These are phyloP conservation scores for Monarcha castaneiventris DNA, from an alignment of 2,113 vertebrate species.

Conservation along the genomic window DNA sequence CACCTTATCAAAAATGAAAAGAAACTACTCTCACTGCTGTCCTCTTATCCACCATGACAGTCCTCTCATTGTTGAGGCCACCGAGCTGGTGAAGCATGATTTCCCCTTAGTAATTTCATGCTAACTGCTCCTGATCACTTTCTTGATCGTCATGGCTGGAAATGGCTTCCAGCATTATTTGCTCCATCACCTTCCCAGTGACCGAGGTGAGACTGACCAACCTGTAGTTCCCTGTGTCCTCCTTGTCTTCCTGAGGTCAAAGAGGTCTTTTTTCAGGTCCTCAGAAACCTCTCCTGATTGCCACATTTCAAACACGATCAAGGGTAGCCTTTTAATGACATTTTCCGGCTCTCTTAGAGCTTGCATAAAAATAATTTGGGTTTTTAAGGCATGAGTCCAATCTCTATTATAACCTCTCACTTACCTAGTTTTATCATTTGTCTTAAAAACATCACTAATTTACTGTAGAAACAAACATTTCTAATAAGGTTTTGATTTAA, in stretches of 20 bases:
- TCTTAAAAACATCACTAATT: background rate
- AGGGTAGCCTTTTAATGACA: background rate
- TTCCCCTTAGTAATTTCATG: background rate
- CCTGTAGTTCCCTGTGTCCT: background rate
- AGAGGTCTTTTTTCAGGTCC: background rate
- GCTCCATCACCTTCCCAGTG: background rate
- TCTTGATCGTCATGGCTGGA: background rate
- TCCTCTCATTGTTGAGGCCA: background rate
- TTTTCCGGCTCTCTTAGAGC: background rate
- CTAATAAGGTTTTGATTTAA: background rate
- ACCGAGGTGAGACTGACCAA: background rate
- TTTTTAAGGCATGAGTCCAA: background rate
- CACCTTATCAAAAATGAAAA: background rate
- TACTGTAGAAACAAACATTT: background rate
- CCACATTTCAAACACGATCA: background rate
- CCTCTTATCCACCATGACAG: background rate
- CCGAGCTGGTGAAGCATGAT: fast-evolving
- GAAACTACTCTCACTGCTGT: background rate
- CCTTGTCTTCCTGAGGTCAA: background rate
- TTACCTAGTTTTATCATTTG: background rate
- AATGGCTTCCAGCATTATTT: background rate
- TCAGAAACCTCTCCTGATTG: background rate
- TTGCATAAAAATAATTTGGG: background rate
- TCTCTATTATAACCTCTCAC: background rate
- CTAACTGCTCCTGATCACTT: background rate